Evolutionary conservation across 2,797 vertebrate species (phyloP), one percentile per base, ranked within the genome.

Genomic region (Pangasius sanitwongsei): DNA sequence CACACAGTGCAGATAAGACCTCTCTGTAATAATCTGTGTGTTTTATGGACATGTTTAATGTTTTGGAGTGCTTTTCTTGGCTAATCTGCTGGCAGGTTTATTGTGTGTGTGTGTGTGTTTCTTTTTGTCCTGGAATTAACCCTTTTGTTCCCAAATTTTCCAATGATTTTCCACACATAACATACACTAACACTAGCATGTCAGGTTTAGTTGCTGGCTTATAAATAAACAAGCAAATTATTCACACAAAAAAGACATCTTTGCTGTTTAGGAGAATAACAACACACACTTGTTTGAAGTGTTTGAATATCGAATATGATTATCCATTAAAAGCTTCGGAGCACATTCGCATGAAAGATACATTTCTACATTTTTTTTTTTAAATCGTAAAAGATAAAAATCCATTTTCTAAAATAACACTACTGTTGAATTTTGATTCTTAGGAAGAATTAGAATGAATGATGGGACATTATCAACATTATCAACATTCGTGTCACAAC

Each of bases 21-120:
- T 57, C n/a, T 81, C 16, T 37, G 28, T 34, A 31, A 75, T 59
- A 63, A 55, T 69, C 13, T 75, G 6, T 48, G 74, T 37, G 75
- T 37, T 81, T 81, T 83, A 83, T 31, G 13, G 82, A n/a, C 41
- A 23, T 34, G 16, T 55, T 82, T 16, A 83, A n/a, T 48, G 25
- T 48, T 61, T 48, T 83, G 28, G 28, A 18, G 25, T 87, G 86
- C 63, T 82, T 81, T 87, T 81, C 61, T 82, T 69, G 86, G 77
- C 86, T 69, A n/a, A n/a, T 69, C 48, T 80, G 44, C 23, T 70
- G 84, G n/a, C 50, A 70, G 61, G 23, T 25, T 87, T 67, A 53
- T 23, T 20, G 25, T 59, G 48, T 70, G 31, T 82, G 15, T 63
- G 31, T 59, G 9, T 25, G 20, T 81, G 53, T 77, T 15, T 50